These are phyloP conservation scores for Meghimatium bilineatum DNA, from an alignment of 2,888 invertebrate species.

Conservation along the genomic window DNA sequence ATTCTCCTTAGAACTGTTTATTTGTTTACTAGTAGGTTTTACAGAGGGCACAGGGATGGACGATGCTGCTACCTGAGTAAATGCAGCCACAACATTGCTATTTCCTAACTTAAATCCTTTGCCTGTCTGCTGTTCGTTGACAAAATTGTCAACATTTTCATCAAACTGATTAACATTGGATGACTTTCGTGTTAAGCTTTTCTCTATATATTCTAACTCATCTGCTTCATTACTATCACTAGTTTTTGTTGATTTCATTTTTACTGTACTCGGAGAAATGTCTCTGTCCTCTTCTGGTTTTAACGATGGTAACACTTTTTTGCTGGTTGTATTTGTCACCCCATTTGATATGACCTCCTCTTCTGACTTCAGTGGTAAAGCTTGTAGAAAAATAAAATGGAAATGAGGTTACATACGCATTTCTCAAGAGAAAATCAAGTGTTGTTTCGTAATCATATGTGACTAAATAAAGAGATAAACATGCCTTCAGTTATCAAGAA, in stretches of 20 bases:
- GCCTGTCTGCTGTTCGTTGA: slow-evolving; percentile 66
- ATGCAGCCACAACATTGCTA: slow-evolving; percentile 55
- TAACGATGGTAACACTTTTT: slow-evolving; percentile 56
- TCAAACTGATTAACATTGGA: slow-evolving; percentile 73
- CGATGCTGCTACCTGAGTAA: slow-evolving; percentile 44
- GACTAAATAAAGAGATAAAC: too few relatives aligned
- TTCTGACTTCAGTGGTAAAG: slow-evolving; percentile 74
- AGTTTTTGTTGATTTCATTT: slow-evolving; percentile 49
- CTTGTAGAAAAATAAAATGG: slow-evolving; percentile 54
- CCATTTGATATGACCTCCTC: slow-evolving; percentile 78
- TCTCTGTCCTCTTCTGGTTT: slow-evolving; percentile 57
- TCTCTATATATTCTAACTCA: slow-evolving; percentile 73
- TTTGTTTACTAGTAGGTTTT: slow-evolving; percentile 64
- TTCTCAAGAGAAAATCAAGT: not conserved
- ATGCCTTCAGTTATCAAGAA: too few relatives aligned
- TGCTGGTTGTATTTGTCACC: slow-evolving; percentile 58
- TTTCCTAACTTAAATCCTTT: slow-evolving; percentile 69
- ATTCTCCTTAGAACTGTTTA: slow-evolving; percentile 70
- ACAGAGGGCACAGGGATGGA: slow-evolving; percentile 51
- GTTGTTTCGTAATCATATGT: not conserved
- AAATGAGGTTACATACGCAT: too few relatives aligned
- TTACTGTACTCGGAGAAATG: slow-evolving; percentile 17
- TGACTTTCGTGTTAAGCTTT: slow-evolving; percentile 66
- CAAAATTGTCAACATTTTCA: slow-evolving; percentile 69
- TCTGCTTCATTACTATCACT: slow-evolving; percentile 68